These are phyloP conservation scores for Tupiocoris notatus DNA, from an alignment of 2,888 invertebrate genomes.

Conservation along the genomic window DNA sequence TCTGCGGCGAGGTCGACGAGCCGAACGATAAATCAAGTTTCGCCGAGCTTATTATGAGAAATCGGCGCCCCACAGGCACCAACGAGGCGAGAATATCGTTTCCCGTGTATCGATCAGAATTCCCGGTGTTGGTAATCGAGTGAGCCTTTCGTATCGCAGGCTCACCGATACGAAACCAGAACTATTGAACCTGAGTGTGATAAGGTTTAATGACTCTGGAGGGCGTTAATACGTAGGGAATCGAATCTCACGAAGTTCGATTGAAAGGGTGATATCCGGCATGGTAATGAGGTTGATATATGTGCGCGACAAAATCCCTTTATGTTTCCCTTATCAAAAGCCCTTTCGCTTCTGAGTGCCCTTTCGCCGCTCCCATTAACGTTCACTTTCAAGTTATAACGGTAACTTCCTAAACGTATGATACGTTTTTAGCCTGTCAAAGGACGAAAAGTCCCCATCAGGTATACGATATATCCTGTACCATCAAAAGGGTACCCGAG, in stretches of 20 bases:
- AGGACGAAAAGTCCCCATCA: no score
- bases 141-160: background rate
- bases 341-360: background rate
- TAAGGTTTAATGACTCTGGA: conserved; percentile 10
- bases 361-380: background rate
- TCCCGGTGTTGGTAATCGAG: background rate
- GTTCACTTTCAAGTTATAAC: background rate
- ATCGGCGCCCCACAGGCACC: background rate
- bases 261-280: background rate
- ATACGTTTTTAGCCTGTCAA: background rate
- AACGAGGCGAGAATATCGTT: conserved; percentile 14
- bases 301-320: background rate
- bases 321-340: background rate
- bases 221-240: background rate
- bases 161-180: conserved; percentile 3
- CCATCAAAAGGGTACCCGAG: no score
- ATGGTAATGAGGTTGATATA: conserved; percentile 10
- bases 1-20: conserved; percentile 6
- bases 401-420: background rate
- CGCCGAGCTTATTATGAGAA: conserved; percentile 34
- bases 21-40: conserved; percentile 1
- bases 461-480: no score
- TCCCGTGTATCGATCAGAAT: conserved; percentile 8
- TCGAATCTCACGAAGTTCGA: background rate
- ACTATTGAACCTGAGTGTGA: conserved; percentile 15